Evolutionary conservation across 2,797 vertebrate species (phyloP).

Genomic region (Phrynocephalus guinanensis): DNA sequence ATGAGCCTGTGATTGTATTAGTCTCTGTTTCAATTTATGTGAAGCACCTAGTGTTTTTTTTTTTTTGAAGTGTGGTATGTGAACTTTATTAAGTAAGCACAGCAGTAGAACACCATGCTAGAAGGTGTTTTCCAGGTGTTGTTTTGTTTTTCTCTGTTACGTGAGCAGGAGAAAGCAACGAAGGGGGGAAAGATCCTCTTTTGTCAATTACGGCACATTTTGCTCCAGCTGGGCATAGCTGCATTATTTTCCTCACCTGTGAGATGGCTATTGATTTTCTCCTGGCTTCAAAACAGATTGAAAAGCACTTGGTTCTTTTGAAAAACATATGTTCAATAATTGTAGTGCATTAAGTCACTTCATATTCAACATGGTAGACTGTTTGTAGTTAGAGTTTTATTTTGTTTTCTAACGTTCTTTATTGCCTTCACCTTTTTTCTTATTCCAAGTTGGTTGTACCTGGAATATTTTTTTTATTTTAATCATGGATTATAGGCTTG

Average conservation of each 20-base stretch:
- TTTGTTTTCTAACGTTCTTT: not conserved
- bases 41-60: not conserved
- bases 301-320: not conserved
- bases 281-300: not conserved
- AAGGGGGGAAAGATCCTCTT: not conserved
- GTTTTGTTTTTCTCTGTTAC: not conserved
- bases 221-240: not conserved
- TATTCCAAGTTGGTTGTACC: too few species aligned
- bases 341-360: conserved; percentile 7
- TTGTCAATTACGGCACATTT: conserved; percentile 13
- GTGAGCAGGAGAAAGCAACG: not conserved
- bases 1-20: not conserved
- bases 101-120: not conserved
- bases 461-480: too few species aligned
- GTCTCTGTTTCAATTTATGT: not conserved
- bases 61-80: not conserved
- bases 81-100: not conserved
- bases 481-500: too few species aligned
- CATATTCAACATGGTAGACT: not conserved
- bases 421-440: too few species aligned
- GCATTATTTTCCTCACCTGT: conserved; percentile 18
- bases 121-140: not conserved
- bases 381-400: not conserved
- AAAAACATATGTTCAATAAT: not conserved
- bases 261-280: conserved; percentile 25